Conservation (phyloP, 2,888 invertebrate genomes). For the Melieria crassipennis region DNA sequence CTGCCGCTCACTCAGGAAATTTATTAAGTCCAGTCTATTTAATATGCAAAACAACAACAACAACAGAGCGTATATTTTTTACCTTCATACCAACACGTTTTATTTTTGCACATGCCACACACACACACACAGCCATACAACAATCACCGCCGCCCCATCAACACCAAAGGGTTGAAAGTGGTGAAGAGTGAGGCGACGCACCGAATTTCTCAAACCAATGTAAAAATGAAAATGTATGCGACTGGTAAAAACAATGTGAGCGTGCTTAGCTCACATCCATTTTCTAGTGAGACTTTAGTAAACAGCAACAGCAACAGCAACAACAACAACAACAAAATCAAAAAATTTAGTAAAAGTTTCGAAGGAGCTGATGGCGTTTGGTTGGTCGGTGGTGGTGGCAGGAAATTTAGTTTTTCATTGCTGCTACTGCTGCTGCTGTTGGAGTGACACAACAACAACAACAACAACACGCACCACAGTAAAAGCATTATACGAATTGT, state of each 20-base stretch:
- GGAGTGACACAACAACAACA: constrained; percentile 15
- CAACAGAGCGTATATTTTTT: constrained; percentile 18
- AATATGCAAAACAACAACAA: constrained; percentile 49
- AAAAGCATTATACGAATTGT: not conserved
- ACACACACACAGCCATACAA: constrained; percentile 19
- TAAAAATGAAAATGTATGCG: not conserved
- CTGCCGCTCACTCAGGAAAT: constrained; percentile 36
- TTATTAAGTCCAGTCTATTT: constrained; percentile 48
- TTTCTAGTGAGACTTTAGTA: constrained; percentile 11
- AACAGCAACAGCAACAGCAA: not conserved
- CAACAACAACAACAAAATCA: constrained; percentile 1
- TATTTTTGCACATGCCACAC: not conserved
- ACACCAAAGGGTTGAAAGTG: constrained; percentile 17
- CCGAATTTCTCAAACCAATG: not conserved
- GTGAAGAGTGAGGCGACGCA: not conserved
- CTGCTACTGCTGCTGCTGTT: not conserved
- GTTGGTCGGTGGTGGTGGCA: not conserved
- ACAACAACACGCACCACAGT: not conserved
- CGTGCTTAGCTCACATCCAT: constrained; percentile 27
- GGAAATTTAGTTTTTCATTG: constrained; percentile 19
- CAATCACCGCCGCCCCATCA: constrained; percentile 37
- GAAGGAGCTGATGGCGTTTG: no score
- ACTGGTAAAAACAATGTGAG: constrained; percentile 17
- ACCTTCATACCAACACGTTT: no score
- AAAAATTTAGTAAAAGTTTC: not conserved